These are phyloP conservation scores for Penaeus japonicus DNA, from an alignment of 1,140 invertebrate species.

Conservation along the genomic window DNA sequence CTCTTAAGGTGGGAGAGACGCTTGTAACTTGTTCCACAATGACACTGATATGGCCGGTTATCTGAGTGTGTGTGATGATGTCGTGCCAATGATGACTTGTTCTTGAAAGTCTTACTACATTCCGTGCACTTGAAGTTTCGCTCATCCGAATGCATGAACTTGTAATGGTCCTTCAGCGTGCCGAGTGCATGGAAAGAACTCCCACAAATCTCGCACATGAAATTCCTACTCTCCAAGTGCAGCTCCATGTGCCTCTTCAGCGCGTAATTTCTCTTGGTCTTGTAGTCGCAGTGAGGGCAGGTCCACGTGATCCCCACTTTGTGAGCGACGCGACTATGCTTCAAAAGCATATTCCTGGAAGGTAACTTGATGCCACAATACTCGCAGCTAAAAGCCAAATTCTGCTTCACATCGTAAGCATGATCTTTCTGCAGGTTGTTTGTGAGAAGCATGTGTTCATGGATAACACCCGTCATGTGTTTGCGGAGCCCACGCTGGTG, in stretches of 20 bases:
- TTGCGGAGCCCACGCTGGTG: constrained; percentile 37
- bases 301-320: constrained; percentile 30
- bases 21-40: constrained; percentile 62
- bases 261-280: constrained; percentile 35
- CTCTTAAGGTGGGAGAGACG: constrained; percentile 64
- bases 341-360: constrained; percentile 31
- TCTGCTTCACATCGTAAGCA: constrained; percentile 32
- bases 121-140: constrained; percentile 61
- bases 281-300: constrained; percentile 55
- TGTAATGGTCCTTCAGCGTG: constrained; percentile 64
- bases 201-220: constrained; percentile 65
- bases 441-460: constrained; percentile 26
- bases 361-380: constrained; percentile 38
- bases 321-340: constrained; percentile 16
- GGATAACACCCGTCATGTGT: constrained; percentile 31
- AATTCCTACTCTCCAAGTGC: constrained; percentile 30
- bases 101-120: constrained; percentile 64
- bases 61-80: constrained; percentile 61
- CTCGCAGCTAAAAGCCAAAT: constrained; percentile 27
- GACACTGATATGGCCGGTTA: constrained; percentile 62
- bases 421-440: constrained; percentile 37
- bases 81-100: constrained; percentile 61
- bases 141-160: constrained; percentile 63
- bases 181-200: constrained; percentile 64
- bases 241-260: constrained; percentile 41